Base-by-base conservation (phyloP, 2,113 vertebrate species). In the cattle (Bos taurus) region DNA sequence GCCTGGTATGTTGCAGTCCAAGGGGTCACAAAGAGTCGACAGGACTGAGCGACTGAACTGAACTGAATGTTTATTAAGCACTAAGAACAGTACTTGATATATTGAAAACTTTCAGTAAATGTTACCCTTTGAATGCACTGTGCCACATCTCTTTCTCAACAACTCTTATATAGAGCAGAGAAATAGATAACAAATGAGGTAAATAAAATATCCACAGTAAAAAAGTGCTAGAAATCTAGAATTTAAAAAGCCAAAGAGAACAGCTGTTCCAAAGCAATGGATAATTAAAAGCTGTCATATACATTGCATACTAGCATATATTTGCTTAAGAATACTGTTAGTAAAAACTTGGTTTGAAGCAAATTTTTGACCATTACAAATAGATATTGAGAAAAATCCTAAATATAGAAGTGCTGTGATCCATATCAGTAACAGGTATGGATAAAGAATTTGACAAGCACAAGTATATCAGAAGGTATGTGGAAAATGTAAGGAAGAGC, bases 201-300 rank as follows among this genome's bases (percentile, higher is more conserved):
- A 62, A 85, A 28, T 46, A 36, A 21, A 60, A 62, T 64, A 3
- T 88, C 30, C 3, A 46, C 3, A 48, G 40, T 71, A 50, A 28
- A 87, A 56, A 21, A 56, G 5, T 56, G 40, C 50, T 77, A 67
- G n/a, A 52, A 13, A 82, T 74, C 23, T 40, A 90, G 26, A 81
- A n/a, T 21, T 86, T 74, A 89, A 80, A 62, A 82, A 96, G 74
- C 4, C 3, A 50, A 46, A 59, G 7, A 60, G 59, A 89, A 60
- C 78, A 91, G 33, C 54, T 62, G 52, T 94, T 95, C 11, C 93
- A 91, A 89, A 40, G 33, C 88, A 64, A 74, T n/a, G n/a, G 83
- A 56, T 91, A 77, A 92, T 90, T 80, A 77, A 28, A 28, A 95
- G 13, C 46, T 96, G 46, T 48, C 52, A 85, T 50, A 80, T 85